Conservation (phyloP, 2,797 vertebrate species). For the Garrulus glandarius region DNA sequence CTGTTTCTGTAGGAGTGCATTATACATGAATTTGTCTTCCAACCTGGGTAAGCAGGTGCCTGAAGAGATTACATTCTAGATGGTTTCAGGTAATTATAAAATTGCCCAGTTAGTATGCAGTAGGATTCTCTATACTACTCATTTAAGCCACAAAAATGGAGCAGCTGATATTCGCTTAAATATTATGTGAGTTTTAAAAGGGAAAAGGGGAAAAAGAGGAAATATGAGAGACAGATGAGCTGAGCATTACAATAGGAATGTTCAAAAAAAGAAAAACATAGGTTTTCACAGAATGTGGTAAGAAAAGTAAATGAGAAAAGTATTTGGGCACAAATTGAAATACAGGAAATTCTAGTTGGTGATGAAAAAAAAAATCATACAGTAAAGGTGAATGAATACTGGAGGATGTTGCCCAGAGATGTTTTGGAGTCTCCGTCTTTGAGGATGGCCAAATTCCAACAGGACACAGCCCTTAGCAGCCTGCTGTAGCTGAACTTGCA, state of each 20-base stretch:
- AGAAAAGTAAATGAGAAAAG: neutral
- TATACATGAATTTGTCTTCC: neutral
- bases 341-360: neutral
- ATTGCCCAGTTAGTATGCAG: neutral
- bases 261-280: neutral
- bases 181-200: neutral
- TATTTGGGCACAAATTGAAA: neutral
- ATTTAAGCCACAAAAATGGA: neutral
- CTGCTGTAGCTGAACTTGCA: neutral
- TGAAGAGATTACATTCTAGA: neutral
- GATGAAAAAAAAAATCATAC: neutral
- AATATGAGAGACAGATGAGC: neutral
- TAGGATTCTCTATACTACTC: neutral
- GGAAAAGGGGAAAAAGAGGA: neutral
- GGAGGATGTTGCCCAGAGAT: neutral
- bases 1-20: neutral
- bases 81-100: neutral
- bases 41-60: neutral
- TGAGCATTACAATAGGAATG: neutral
- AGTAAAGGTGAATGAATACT: neutral
- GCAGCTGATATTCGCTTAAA: neutral
- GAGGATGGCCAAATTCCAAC: neutral
- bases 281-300: neutral
- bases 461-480: rapidly evolving
- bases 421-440: neutral